phyloP scores from a whole-genome alignment of 2,113 vertebrate species.

The Oreochromis spilurus region DNA sequence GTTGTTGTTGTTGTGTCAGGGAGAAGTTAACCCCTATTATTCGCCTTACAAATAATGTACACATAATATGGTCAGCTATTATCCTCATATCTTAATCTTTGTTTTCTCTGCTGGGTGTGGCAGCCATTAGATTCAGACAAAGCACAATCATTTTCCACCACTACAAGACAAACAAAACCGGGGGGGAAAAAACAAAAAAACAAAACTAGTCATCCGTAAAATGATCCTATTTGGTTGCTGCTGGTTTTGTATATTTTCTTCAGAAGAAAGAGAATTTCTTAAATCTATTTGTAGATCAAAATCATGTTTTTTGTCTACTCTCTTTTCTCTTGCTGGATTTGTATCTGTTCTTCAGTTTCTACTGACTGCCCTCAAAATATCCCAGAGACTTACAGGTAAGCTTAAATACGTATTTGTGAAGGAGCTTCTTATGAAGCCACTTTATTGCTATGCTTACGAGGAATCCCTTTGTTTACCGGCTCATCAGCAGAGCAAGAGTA shows the following conservation, averaged over 20 bases:
- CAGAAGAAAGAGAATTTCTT: neutral
- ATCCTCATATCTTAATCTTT: neutral
- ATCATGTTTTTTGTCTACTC: neutral
- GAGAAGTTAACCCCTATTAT: neutral
- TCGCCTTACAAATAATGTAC: neutral
- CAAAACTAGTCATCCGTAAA: neutral
- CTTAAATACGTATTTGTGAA: neutral
- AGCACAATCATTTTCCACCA: neutral
- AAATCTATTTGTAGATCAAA: neutral
- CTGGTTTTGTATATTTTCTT: neutral
- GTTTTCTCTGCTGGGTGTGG: slow-evolving; percentile 18
- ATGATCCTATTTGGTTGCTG: neutral
- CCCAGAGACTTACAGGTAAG: neutral
- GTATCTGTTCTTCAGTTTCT: neutral
- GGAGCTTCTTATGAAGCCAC: neutral
- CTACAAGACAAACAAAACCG: neutral
- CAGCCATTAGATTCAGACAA: neutral
- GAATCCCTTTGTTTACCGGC: slow-evolving; percentile 1
- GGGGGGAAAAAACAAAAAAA: neutral
- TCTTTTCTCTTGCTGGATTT: neutral
- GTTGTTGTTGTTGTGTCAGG: neutral
- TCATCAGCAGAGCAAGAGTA: neutral
- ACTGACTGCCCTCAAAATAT: neutral
- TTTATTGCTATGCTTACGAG: neutral
- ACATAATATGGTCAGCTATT: neutral